Base-by-base conservation (phyloP, 2,113 vertebrate species). In the Oreochromis tanganicae region DNA sequence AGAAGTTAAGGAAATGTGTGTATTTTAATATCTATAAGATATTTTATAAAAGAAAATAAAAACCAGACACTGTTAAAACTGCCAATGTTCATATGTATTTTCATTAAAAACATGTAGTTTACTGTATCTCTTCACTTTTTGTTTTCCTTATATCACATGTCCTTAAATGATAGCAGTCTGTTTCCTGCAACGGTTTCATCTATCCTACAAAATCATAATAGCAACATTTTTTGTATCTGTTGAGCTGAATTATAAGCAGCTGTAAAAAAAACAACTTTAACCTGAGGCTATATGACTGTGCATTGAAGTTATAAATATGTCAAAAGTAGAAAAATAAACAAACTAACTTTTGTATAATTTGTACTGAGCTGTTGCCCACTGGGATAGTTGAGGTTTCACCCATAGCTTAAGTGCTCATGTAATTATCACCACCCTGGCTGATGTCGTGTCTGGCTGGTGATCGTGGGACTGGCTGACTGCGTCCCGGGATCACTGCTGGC, bases 11-110 rank as follows among this genome's bases (percentile, higher is more conserved):
- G 1, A 80, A 12, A 54, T 46, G 21, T 73, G 66, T 27, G 13
- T 0, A 9, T 5, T 46, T 21, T 81, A 0, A 57, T 79, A 82
- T 86, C 84, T 73, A 4, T 11, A 11, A 34, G 19, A 19, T 43
- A 75, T 80, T 89, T 86, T 80, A 21, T 85, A 83, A 85, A 50
- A 68, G 14, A 79, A 19, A 61, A 61, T 24, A 41, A 78, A 91
- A 85, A 89, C 89, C 84, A 34, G 41, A 36, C 50, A 73, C 85
- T 91, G 84, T 93, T 80, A 55, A 57, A 86, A 82, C 80, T 78
- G 84, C 50, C 63, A 87, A 82, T 79, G 4, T 87, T 63, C 6
- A 54, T 63, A 32, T 90, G 83, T 88, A 90, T 92, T 94, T 94
- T 87, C 19, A 90, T 80, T 92, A 93, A 88, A 91, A 88, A 61